Evolutionary conservation across 2,888 invertebrate species (phyloP).

Genomic region (Gonocerus acuteangulatus): DNA sequence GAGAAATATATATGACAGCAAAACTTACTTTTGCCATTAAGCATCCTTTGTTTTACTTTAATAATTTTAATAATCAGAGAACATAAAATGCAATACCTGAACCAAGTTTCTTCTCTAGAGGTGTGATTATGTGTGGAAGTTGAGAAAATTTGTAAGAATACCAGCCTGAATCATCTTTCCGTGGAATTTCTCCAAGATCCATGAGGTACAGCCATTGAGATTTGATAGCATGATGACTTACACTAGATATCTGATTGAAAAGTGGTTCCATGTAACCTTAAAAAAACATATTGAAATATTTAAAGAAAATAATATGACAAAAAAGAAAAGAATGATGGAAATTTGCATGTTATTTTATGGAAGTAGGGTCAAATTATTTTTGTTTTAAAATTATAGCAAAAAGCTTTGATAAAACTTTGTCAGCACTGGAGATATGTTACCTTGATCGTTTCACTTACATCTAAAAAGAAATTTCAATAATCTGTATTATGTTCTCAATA

Average conservation of each 20-base stretch:
- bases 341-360: no score
- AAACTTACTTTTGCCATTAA: no score
- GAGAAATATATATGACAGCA: no score
- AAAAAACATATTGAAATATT: slow-evolving; percentile 41
- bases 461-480: no score
- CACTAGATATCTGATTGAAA: slow-evolving; percentile 57
- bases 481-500: no score
- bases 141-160: slow-evolving; percentile 54
- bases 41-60: no score
- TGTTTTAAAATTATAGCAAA: no score
- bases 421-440: no score
- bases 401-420: not conserved
- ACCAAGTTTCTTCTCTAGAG: slow-evolving; percentile 73
- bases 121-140: slow-evolving; percentile 74
- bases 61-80: not conserved
- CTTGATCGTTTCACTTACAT: no score
- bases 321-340: not conserved
- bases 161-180: slow-evolving; percentile 46
- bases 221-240: slow-evolving; percentile 73
- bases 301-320: no score
- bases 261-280: slow-evolving; percentile 74
- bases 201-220: slow-evolving; percentile 83
- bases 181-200: slow-evolving; percentile 65
- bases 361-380: no score
- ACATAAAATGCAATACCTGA: slow-evolving; percentile 47